Percentiles rank a stretch among this genome's conserved stretches.
phyloP scores from a whole-genome alignment of 2,797 vertebrate genomes.

The Lacerta viridis region DNA sequence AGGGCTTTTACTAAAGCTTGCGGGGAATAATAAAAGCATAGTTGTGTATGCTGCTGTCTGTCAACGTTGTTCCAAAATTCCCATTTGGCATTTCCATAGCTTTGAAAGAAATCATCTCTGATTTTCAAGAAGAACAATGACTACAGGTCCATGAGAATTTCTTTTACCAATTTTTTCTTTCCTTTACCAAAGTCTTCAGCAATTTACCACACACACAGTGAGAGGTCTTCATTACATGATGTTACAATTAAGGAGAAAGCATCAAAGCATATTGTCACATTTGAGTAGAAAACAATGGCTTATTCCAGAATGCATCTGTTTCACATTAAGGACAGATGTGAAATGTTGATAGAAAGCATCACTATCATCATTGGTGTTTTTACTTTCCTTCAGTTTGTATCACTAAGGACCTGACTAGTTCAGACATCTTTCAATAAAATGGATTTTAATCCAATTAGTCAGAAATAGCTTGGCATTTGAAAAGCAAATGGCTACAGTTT shows the following conservation, averaged over 20 bases:
- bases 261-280: constrained; percentile 81
- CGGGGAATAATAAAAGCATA: constrained; percentile 10
- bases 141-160: constrained; percentile 61
- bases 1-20: background rate
- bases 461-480: constrained; percentile 74
- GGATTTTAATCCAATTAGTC: constrained; percentile 80
- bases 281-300: constrained; percentile 76
- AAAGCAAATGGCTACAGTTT: constrained; percentile 66
- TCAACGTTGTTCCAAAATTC: constrained; percentile 36
- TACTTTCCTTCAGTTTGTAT: constrained; percentile 74
- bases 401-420: constrained; percentile 77
- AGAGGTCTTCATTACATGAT: constrained; percentile 75
- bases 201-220: constrained; percentile 75
- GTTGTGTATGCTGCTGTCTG: constrained; percentile 3
- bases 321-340: constrained; percentile 80
- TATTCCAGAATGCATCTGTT: constrained; percentile 76
- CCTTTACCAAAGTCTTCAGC: constrained; percentile 71
- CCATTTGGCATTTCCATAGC: constrained; percentile 37
- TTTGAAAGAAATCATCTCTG: constrained; percentile 45
- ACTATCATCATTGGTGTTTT: constrained; percentile 71
- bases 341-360: constrained; percentile 78
- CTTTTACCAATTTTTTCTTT: constrained; percentile 56
- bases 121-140: constrained; percentile 47
- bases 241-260: constrained; percentile 81
- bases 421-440: constrained; percentile 79